Evolutionary conservation across 1,140 invertebrate genomes (phyloP).

Genomic region (Trichonephila clavipes): DNA sequence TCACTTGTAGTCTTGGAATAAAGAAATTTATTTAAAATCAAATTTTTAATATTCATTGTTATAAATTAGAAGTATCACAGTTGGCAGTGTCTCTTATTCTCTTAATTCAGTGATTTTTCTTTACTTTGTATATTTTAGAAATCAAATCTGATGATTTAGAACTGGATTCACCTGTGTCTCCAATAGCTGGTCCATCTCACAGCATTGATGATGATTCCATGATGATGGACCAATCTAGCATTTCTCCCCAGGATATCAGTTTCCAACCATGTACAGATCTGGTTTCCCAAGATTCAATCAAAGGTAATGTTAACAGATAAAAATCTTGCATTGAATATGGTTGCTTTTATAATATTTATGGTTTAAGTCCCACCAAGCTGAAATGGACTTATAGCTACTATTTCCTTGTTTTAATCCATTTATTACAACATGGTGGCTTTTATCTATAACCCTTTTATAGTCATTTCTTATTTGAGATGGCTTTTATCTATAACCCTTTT

Average conservation of each 20-base stretch:
- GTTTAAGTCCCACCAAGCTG: not conserved
- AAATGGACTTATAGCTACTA: not conserved
- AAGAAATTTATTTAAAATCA: too few species aligned
- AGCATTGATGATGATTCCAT: constrained; percentile 49
- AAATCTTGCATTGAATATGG: too few species aligned
- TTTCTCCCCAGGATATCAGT: constrained; percentile 2
- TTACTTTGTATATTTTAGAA: constrained; percentile 19
- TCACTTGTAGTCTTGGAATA: not conserved
- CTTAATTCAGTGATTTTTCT: not conserved
- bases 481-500: too few species aligned
- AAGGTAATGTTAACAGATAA: constrained; percentile 10
- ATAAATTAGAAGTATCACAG: not conserved
- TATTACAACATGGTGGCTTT: too few species aligned
- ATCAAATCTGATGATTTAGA: constrained; percentile 49
- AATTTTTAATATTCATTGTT: not conserved
- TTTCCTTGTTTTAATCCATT: too few species aligned
- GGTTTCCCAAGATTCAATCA: not conserved
- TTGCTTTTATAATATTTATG: not conserved
- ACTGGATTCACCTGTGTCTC: constrained; percentile 46
- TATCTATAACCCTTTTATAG: too few species aligned
- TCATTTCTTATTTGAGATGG: too few species aligned
- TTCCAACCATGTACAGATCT: constrained; percentile 15
- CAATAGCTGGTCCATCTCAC: constrained; percentile 52
- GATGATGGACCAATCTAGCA: constrained; percentile 24
- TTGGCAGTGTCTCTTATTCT: not conserved